Evolutionary conservation across 2,888 invertebrate species (phyloP), one percentile per base, ranked within the genome.

Genomic region (Globia sparganii): DNA sequence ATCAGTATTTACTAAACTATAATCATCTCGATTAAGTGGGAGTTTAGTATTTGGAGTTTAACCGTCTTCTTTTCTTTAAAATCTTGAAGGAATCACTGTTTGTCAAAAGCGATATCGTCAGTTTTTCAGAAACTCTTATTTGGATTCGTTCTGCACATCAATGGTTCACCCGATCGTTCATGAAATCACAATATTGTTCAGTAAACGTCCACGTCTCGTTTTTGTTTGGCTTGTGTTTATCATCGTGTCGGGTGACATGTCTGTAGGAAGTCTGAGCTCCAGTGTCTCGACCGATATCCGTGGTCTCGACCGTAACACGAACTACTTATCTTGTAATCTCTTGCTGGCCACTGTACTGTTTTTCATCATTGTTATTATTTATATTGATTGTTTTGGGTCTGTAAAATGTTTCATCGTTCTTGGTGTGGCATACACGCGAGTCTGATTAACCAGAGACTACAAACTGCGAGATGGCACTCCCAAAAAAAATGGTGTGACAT

Each of bases 181-280:
- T 85, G 40, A 28, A 25, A 58, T 53, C 28, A 46, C 65, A 72
- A 73, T 68, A 78, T 74, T 31, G 61, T n/a, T 61, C 59, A 37
- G 58, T 66, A 13, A 28, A 11, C 9, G 2, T 46, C 25, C 6
- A 65, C n/a, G 37, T 59, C 21, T 68, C n/a, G 18, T n/a, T 68
- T 37, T 25, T 71, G 56, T 78, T 59, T 69, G 37, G 13, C 53
- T 67, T 25, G 25, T 87, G 86, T 87, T 85, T 84, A 81, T 43
- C 28, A 69, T 71, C 37, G 77, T 68, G 4, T 86, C 76, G 65
- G 25, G 56, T 82, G 65, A 28, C 53, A 80, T 53, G 65, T 15
- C 53, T 78, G 68, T 46, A 84, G 87, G 88, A 87, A 88, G 68
- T 46, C 28, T 18, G 65, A 58, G 67, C 77, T 86, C 88, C 28